Evolutionary conservation across 2,113 vertebrate genomes (phyloP), one percentile per base, ranked within the genome.

Genomic region (Orientallactaga bullata): DNA sequence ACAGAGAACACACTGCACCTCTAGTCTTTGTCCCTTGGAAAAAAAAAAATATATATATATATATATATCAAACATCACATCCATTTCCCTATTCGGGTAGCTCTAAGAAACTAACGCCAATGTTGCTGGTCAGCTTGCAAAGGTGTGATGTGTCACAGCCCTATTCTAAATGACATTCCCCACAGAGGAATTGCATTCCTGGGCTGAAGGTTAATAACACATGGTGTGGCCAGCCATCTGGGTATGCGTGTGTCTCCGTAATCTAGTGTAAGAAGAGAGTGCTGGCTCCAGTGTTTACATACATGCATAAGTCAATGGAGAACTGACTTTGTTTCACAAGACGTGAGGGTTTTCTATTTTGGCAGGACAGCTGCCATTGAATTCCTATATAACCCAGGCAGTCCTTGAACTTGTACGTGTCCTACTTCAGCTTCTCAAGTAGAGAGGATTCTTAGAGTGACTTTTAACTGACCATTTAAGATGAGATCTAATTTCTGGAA

Each of bases 161-260:
- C 24, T 71, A 55, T 78, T 84, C 51, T 92, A 84, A 90, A 61
- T 23, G 82, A 88, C 58, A 12, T 55, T 85, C 74, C 83, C 42
- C 68, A 58, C 55, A 2, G 3, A 82, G 72, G 86, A 69, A 81
- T 51, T 32, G 17, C 55, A 88, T 82, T 85, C 69, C 68, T 77
- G 7, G 35, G 42, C 24, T 92, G 37, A 60, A 47, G 68, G 87
- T 66, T 58, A 16, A 76, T 66, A 61, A 20, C 9, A 24, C 37
- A 60, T 1, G 5, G 12, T 7, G 16, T 1, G 90, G 35, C n/a
- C 73, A 94, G 39, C 17, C 51, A 55, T 51, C 51, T 89, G 61
- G 72, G 30, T 68, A 35, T 47, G 35, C 3, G 1, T 30, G 24
- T 60, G 47, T 89, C 51, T 79, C 10, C 7, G 39, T 23, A 85